A percentile compares a stretch with the other conserved stretches of the same genome.
Evolutionary conservation across 2,797 vertebrate genomes (phyloP).

Genomic region (Vipera latastei): DNA sequence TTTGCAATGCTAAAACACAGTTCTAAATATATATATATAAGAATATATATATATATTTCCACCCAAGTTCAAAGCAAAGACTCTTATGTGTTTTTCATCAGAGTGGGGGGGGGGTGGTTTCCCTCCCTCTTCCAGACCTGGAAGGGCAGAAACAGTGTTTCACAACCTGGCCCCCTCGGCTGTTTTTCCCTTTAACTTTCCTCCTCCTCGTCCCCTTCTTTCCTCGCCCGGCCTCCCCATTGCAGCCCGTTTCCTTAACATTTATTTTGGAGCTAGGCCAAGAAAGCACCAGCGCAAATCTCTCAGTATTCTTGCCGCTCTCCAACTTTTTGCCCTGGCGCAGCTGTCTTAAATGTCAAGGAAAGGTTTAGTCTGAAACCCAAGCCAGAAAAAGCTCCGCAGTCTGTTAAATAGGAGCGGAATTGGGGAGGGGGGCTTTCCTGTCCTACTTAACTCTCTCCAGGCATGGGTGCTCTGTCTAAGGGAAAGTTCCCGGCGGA

Average conservation of each 20-base stretch:
- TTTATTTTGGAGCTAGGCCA: conserved; percentile 18
- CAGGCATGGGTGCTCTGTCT: neutral
- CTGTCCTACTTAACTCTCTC: neutral
- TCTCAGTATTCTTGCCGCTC: neutral
- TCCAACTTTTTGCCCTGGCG: neutral
- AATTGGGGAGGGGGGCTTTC: neutral
- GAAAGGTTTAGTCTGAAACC: neutral
- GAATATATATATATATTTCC: neutral
- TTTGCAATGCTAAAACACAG: neutral
- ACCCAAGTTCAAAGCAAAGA: neutral
- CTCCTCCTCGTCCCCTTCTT: too few species aligned
- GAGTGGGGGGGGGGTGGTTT: too few species aligned
- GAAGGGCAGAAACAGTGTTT: too few species aligned
- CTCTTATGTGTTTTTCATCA: neutral
- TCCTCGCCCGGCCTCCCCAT: neutral
- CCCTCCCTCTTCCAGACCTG: too few species aligned
- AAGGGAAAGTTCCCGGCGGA: neutral
- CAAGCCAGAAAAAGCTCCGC: neutral
- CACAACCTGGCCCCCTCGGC: too few species aligned
- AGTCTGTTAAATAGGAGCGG: neutral
- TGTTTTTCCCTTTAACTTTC: neutral
- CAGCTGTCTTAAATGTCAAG: conserved; percentile 1
- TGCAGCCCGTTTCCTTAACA: conserved; percentile 18
- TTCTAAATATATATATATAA: too few species aligned
- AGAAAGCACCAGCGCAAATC: neutral